These are phyloP conservation scores for Takifugu rubripes DNA, from an alignment of 2,797 vertebrate genomes.

Conservation along the genomic window DNA sequence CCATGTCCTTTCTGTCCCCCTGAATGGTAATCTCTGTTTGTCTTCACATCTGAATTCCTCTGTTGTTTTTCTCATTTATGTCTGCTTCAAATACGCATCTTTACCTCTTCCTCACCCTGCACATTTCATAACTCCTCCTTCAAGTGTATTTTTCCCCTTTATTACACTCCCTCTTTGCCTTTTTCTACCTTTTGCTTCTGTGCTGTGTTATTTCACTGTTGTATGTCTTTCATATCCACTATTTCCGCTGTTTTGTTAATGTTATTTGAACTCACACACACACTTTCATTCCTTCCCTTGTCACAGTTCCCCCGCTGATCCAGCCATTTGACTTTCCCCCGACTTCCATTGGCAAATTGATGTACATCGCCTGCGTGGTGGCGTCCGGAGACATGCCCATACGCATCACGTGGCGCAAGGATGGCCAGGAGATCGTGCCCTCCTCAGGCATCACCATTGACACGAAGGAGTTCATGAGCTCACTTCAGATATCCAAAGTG, in stretches of 20 bases:
- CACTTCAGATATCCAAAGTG: slow-evolving; percentile 92
- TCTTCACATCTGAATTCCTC: slow-evolving; percentile 40
- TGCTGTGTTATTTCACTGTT: slow-evolving; percentile 50
- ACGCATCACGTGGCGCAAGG: slow-evolving; percentile 97
- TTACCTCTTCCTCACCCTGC: slow-evolving; percentile 47
- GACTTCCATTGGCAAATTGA: slow-evolving; percentile 94
- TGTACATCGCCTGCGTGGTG: slow-evolving; percentile 98
- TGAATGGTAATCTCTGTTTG: slow-evolving; percentile 37
- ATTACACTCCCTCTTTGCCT: slow-evolving; percentile 34
- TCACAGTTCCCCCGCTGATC: slow-evolving; percentile 91
- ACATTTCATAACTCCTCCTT: slow-evolving; percentile 49
- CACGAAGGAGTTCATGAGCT: slow-evolving; percentile 97
- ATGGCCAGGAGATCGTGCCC: slow-evolving; percentile 92
- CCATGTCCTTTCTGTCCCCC: slow-evolving; percentile 43
- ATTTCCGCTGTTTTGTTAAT: slow-evolving; percentile 1
- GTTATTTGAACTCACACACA: slow-evolving; percentile 16
- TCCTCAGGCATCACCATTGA: slow-evolving; percentile 94
- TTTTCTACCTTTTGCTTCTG: slow-evolving; percentile 23
- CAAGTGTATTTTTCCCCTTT: slow-evolving; percentile 31
- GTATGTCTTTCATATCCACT: slow-evolving; percentile 19
- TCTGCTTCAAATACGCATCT: slow-evolving; percentile 43
- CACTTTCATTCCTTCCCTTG: slow-evolving; percentile 9
- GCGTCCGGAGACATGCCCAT: slow-evolving; percentile 98
- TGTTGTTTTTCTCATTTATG: slow-evolving; percentile 45
- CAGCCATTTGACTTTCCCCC: slow-evolving; percentile 98